Evolutionary conservation across 2,797 vertebrate species (phyloP), one percentile per base, ranked within the genome.

Genomic region (Anabas testudineus): DNA sequence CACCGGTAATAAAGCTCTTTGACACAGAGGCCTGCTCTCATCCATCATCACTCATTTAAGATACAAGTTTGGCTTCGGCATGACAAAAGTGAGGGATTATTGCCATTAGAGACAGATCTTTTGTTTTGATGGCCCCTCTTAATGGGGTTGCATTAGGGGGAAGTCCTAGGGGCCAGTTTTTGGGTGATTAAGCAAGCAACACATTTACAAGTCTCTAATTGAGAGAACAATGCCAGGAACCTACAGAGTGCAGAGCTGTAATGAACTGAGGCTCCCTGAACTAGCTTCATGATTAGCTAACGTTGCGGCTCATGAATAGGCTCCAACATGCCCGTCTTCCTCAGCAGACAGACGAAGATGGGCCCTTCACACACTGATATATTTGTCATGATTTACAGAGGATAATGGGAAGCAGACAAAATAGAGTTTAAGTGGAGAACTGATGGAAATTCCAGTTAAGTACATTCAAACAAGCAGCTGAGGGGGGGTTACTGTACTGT

Each of bases 201-300:
- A 93, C 90, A 94, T 94, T 93, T 94, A 93, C 90, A 93, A 90
- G 83, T 93, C 83, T 90, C 88, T 93, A 95, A 93, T 94, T 94
- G 93, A 92, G 90, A 88, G 80, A 87, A 81, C 84, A 82, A 90
- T 90, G 90, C 82, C 88, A 88, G 88, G 86, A 93, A 89, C 83
- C 88, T 82, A 86, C 78, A 53, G 71, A 86, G 76, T 83, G 77
- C 82, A 79, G 85, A 53, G 88, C 87, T 61, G 76, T 91, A 92
- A 93, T 93, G 88, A 91, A 91, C 80, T 77, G 67, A 78, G 82
- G 74, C 84, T 88, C 90, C 87, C 88, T 61, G 74, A 88, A 78
- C 87, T 71, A 55, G 86, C 75, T 26, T 74, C 71, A 46, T 70
- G 84, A 90, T 87, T 80, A 85, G 87, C 83, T 43, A 74, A 82